Evolutionary conservation across 2,888 invertebrate genomes (phyloP), one percentile per base, ranked within the genome.

Genomic region (Zhuqinia jingwanae): DNA sequence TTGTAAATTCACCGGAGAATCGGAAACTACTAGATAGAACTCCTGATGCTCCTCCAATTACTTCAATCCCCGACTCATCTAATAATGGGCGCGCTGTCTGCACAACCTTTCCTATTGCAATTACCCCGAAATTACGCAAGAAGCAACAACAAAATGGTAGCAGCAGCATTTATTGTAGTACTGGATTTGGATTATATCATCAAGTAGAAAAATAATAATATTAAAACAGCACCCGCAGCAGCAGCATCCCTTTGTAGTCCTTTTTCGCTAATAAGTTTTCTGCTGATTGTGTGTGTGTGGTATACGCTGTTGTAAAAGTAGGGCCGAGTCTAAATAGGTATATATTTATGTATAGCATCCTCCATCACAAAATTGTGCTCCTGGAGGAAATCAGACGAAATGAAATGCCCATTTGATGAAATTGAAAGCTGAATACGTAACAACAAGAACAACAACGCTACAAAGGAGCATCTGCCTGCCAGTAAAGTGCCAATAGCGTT

Each of bases 191-290:
- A 36, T 30, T 63, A 63, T 6, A 13, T 36, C 22, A 27, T 15
- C n/a, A n/a, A n/a, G n/a, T 27, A 27, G 30, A 36, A 63, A 63
- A 27, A 58, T 25, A 58, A 63, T 63, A 63, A 63, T 36, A 36
- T n/a, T 30, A 36, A 36, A 36, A 36, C 3, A 63, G 36, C 25
- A 20, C 20, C n/a, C n/a, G n/a, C n/a, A n/a, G n/a, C n/a, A n/a
- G n/a, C n/a, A n/a, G n/a, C n/a, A n/a, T n/a, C n/a, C n/a, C n/a
- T n/a, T n/a, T n/a, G n/a, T n/a, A n/a, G n/a, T n/a, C n/a, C 8
- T 17, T 36, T 8, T 63, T 63, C 36, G 30, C 17, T 17, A 30
- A 36, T 30, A 63, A 36, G 63, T 15, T 63, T 58, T 58, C 53
- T 10, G 53, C 15, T 15, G n/a, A 2, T 60, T 27, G 60, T 63